These are phyloP conservation scores for Spilarctia lutea DNA, from an alignment of 2,888 invertebrate species.

Conservation along the genomic window DNA sequence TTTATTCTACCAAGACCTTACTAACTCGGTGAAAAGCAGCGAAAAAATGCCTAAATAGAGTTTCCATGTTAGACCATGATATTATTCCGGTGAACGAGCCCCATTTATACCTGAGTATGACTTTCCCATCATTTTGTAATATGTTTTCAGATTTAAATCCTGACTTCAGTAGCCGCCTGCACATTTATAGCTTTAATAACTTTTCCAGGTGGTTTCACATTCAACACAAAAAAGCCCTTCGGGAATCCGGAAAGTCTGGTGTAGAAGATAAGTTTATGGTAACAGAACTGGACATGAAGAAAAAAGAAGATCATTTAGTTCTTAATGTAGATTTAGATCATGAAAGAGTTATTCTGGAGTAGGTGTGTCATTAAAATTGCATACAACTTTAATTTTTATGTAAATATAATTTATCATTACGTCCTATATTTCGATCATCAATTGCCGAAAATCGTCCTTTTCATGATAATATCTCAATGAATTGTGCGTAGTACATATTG, in stretches of 20 bases:
- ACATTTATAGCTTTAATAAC: no score
- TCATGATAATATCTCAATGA: neutral
- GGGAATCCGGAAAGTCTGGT: slow-evolving; percentile 20
- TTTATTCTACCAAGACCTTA: neutral
- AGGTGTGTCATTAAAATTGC: neutral
- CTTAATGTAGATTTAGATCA: slow-evolving; percentile 47
- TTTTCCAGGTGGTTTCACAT: slow-evolving; percentile 71
- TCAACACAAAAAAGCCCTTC: slow-evolving; percentile 56
- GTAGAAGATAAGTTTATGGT: slow-evolving; percentile 3
- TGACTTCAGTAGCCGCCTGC: no score
- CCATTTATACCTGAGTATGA: no score
- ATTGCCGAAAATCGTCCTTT: neutral
- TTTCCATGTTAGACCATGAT: neutral
- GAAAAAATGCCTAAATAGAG: neutral
- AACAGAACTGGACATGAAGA: slow-evolving; percentile 27
- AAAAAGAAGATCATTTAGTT: slow-evolving; percentile 36
- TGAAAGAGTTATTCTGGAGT: slow-evolving; percentile 41
- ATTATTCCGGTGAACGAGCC: neutral
- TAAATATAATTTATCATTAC: no score
- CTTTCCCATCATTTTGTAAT: neutral
- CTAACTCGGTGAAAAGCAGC: neutral
- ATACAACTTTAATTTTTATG: neutral
- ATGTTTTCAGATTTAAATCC: no score
- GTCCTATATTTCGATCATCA: neutral
- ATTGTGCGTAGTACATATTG: neutral